Evolutionary conservation across 2,888 invertebrate species (phyloP), one percentile per base, ranked within the genome.

Genomic region (Noctua comes): DNA sequence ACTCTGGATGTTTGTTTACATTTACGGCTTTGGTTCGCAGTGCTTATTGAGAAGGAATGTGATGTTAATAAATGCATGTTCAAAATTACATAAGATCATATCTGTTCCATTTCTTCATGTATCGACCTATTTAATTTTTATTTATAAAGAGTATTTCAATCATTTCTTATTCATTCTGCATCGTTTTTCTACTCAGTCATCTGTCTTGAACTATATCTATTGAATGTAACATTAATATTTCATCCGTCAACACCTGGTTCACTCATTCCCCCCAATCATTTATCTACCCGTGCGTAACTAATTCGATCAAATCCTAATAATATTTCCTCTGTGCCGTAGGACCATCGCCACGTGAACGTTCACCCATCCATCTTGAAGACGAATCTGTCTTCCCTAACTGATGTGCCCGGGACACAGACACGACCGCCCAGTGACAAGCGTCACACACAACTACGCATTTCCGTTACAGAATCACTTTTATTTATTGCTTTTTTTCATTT

Each of bases 401-500:
- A 89, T 83, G 84, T 76, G 21, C 46, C 68, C 24, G 70, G 64
- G 76, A 79, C 73, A 59, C 51, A 48, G 73, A 83, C 74, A 73
- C 80, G 89, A 88, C 89, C 87, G 86, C 83, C 79, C 85, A 80
- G 86, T 87, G 89, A 88, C 89, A 90, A 82, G 86, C 89, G 92
- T 92, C 92, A 93, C 90, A 87, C 90, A 87, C 88, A 91, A 92
- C 91, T 90, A 91, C 91, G 88, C 86, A 86, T 90, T 92, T 94
- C 94, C 94, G 93, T 89, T 90, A 82, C 87, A 82, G 82, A 91
- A 90, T 86, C 86, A 87, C 88, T 86, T 89, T 92, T 92, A 93
- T 94, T 94, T 94, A 94, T 94, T 90, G 88, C 89, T 83, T 82
- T 91, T 89, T 91, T 90, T 88, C 79, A 85, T 90, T 88, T 91